Base-by-base conservation (phyloP, 1,140 invertebrate species). In the Cheumatopsyche charites region DNA sequence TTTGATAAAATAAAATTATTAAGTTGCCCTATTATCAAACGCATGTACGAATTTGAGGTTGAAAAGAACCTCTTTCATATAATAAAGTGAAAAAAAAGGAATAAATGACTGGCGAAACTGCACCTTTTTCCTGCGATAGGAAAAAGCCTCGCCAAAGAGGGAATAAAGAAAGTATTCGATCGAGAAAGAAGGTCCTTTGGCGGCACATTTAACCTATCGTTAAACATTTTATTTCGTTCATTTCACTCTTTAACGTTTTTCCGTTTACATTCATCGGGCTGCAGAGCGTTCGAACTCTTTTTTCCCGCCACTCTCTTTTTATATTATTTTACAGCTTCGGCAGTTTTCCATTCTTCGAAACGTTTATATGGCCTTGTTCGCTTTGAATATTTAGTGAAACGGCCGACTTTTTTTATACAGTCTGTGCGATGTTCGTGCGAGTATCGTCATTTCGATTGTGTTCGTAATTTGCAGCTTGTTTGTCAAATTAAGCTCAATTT, bases 381-480 rank as follows among this genome's bases (percentile, higher is more conserved):
- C 61, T 67, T 71, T 71, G 70, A 71, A 74, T 71, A 74, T 74
- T 74, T 62, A 74, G 70, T 63, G 62, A 25, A 36, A 29, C 29
- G 29, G n/a, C 13, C 15, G 58, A 5, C 15, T n/a, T 23, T 13
- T 41, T 42, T n/a, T 62, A n/a, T n/a, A n/a, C 7, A n/a, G n/a
- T n/a, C n/a, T n/a, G n/a, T 36, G 17, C 13, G 13, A 49, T 49
- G 45, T 19, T 49, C 17, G 17, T 49, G 4, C 13, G 13, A 4
- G 45, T 49, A 36, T 49, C 45, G 13, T 49, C 45, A 2, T 19
- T 49, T 5, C 45, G 45, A 49, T 49, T 49, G 13, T 3, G 13
- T 5, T 19, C 45, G 45, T 49, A n/a, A 15, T 15, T 49, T 49
- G 45, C 13, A n/a, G 9, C 29, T 9, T 4, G 29, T 36, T 36